A percentile compares a stretch with the other conserved stretches of the same genome.
Evolutionary conservation across 2,888 invertebrate species (phyloP).

Genomic region (Parelbella ahira): DNA sequence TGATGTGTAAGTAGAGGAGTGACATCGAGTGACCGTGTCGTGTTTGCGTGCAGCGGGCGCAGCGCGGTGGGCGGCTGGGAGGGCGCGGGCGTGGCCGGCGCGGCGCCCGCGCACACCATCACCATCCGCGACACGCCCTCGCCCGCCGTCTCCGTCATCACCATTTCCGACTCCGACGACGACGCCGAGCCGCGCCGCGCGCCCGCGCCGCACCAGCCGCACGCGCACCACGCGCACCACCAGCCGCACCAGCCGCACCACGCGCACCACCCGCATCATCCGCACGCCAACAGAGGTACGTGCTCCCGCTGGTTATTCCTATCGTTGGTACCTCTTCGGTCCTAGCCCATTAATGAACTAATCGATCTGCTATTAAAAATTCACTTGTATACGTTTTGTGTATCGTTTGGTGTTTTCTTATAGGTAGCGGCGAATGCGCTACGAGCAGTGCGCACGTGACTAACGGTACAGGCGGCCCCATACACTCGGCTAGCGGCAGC

Average conservation of each 20-base stretch:
- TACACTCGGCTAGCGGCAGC: conserved; percentile 24
- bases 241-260: conserved; percentile 35
- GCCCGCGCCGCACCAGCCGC: too few species aligned
- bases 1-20: too few species aligned
- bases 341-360: too few species aligned
- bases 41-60: conserved; percentile 27
- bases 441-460: conserved; percentile 23
- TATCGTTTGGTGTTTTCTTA: too few species aligned
- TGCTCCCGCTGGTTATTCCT: too few species aligned
- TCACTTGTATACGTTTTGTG: too few species aligned
- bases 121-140: conserved; percentile 97
- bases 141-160: conserved; percentile 96
- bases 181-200: conserved; percentile 73
- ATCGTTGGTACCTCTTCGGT: too few species aligned
- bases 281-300: conserved; percentile 15
- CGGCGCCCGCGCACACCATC: conserved; percentile 88
- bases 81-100: conserved; percentile 36
- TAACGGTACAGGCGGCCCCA: conserved; percentile 19
- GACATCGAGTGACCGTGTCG: too few species aligned
- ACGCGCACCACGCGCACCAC: conserved; percentile 34
- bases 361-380: too few species aligned
- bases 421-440: conserved; percentile 46
- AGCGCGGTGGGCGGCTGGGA: conserved; percentile 35
- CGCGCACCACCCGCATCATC: conserved; percentile 31
- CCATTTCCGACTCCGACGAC: conserved; percentile 97